Base-by-base conservation (phyloP, 2,888 invertebrate species). In the Oxystoma pomonae region DNA sequence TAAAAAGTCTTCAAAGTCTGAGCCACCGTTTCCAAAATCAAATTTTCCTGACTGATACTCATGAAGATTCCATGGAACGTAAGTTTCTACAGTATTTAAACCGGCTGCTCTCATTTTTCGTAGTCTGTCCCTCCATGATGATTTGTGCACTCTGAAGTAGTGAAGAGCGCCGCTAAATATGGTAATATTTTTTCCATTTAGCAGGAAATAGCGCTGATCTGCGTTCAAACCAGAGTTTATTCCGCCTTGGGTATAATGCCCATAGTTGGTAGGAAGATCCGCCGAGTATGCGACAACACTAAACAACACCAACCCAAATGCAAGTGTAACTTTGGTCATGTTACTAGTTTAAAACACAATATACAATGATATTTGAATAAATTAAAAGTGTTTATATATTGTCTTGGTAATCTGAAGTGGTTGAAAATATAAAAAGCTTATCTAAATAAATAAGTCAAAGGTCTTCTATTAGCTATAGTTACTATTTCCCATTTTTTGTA, bases 61-160 rank as follows among this genome's bases (percentile, higher is more conserved):
- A 77, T 97, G 96, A 61, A 87, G 83, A 69, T 92, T 94, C 96
- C 96, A 90, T 76, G 94, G 91, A 0, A 96, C 88, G 76, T 96
- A 78, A 2, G 93, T 94, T 68, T 93, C 88, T 0, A 96, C 87
- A 1, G 93, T 86, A 80, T 96, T 95, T 16, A 96, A 83, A 1
- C 97, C 97, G 22, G 58, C 59, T 1, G 91, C 90, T 74, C 89
- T 84, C 72, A 92, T 81, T 75, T 92, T 91, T 59, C 84, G 81
- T 64, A 95, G 79, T 62, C 92, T 85, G 65, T 92, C 90, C 57
- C 87, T 82, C 95, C 95, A 96, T 74, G 90, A 89, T 16, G 83
- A 83, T 22, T 86, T 86, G 1, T 91, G 92, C 0, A 92, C 83
- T 1, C 95, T 86, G 76, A 94, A 96, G 80, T 95, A 96, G 76